phyloP scores from a whole-genome alignment of 2,797 vertebrate genomes.

The Hirundo rustica region DNA sequence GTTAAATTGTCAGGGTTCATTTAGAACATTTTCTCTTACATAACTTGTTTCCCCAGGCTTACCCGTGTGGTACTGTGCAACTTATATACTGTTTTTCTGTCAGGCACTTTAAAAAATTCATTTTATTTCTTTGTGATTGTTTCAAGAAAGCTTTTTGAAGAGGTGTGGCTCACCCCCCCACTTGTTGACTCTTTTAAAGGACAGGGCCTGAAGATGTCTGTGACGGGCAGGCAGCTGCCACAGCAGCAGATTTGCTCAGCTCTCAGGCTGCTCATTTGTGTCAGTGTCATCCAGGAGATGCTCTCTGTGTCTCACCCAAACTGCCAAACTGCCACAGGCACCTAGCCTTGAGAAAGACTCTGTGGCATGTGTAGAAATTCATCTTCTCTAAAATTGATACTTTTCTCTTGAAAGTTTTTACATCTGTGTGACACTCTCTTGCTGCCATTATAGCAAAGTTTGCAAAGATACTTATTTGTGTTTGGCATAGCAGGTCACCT shows the following conservation, averaged over 20 bases:
- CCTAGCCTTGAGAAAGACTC: not conserved
- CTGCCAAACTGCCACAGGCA: not conserved
- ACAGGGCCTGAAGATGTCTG: not conserved
- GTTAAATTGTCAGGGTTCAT: not conserved
- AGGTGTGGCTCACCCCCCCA: not conserved
- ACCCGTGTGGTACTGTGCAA: rapidly evolving
- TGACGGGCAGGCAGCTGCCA: not conserved
- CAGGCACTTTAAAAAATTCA: too few species aligned
- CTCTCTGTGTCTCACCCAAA: not conserved
- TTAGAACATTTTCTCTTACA: not conserved
- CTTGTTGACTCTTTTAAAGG: not conserved
- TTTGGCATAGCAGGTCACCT: not conserved
- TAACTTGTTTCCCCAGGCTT: not conserved
- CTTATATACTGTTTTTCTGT: not conserved
- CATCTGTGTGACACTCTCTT: not conserved
- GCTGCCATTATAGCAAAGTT: not conserved
- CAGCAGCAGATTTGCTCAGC: not conserved
- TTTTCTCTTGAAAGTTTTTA: not conserved
- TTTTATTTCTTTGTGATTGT: not conserved
- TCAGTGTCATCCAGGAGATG: not conserved
- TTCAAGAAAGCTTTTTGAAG: not conserved
- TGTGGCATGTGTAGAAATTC: not conserved
- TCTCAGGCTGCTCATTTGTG: not conserved
- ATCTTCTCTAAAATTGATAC: not conserved
- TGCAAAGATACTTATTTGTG: not conserved